phyloP scores from a whole-genome alignment of 1,140 invertebrate genomes.

The Andrena cerasifolii region DNA sequence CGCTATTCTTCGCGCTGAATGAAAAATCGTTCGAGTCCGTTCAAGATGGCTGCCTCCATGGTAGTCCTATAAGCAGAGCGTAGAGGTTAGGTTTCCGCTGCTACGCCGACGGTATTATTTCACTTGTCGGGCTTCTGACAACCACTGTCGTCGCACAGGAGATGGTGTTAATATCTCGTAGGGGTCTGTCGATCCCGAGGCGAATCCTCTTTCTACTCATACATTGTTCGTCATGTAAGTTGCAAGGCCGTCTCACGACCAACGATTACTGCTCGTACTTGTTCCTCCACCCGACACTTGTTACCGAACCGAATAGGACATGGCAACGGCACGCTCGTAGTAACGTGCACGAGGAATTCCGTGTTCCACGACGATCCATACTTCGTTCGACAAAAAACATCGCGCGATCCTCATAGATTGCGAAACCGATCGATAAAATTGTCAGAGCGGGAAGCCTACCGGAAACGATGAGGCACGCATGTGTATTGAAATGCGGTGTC shows the following conservation, averaged over 20 bases:
- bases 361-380: background rate
- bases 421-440: background rate
- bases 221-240: constrained; percentile 70
- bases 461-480: constrained; percentile 13
- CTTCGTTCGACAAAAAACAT: background rate
- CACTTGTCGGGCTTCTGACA: background rate
- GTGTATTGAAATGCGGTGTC: background rate
- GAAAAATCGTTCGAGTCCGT: background rate
- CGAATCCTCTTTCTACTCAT: constrained; percentile 53
- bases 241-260: background rate
- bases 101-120: constrained; percentile 12
- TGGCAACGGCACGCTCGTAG: too few relatives aligned
- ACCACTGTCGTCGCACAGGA: background rate
- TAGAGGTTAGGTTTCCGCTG: constrained; percentile 31
- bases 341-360: background rate
- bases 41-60: constrained; percentile 29
- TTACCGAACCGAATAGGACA: too few relatives aligned
- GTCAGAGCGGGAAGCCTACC: constrained; percentile 24
- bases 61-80: background rate
- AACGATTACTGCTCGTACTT: background rate
- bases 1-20: background rate
- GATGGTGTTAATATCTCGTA: constrained; percentile 45
- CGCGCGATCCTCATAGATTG: background rate
- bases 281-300: too few relatives aligned
- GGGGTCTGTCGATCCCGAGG: constrained; percentile 47